Evolutionary conservation across 2,797 vertebrate genomes (phyloP).

Genomic region (Sebastes vulpes): DNA sequence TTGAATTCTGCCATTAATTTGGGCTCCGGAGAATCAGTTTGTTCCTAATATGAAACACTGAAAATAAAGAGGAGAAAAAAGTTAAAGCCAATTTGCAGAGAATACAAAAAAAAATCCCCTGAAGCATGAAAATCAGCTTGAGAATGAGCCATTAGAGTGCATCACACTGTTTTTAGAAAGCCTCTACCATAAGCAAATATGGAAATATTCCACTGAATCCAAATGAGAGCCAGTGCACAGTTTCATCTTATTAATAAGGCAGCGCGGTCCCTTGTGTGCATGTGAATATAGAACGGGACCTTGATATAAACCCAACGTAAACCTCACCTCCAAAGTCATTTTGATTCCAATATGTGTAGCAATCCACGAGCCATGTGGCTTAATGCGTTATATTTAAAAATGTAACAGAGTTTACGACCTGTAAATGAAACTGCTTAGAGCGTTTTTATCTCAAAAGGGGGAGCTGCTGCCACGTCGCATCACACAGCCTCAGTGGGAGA

Average conservation of each 20-base stretch:
- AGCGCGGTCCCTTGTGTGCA: conserved; percentile 41
- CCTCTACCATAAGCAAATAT: conserved; percentile 78
- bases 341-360: conserved; percentile 54
- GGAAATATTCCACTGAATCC: conserved; percentile 74
- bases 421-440: conserved; percentile 52
- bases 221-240: conserved; percentile 69
- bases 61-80: conserved; percentile 32
- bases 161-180: conserved; percentile 72
- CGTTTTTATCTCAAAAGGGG: conserved; percentile 41
- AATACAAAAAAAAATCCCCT: conserved; percentile 61
- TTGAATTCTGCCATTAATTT: conserved; percentile 38
- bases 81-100: conserved; percentile 65
- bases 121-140: conserved; percentile 56
- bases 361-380: conserved; percentile 30
- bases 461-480: conserved; percentile 63
- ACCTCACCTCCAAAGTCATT: conserved; percentile 56
- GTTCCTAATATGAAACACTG: conserved; percentile 44
- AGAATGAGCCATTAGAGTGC: conserved; percentile 66
- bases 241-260: conserved; percentile 71
- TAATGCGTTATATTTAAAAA: conserved; percentile 60
- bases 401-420: conserved; percentile 63
- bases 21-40: conserved; percentile 33
- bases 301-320: conserved; percentile 56
- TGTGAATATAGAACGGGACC: conserved; percentile 61
- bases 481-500: conserved; percentile 51